Evolutionary conservation across 2,797 vertebrate genomes (phyloP).

Genomic region (Alcedo atthis): DNA sequence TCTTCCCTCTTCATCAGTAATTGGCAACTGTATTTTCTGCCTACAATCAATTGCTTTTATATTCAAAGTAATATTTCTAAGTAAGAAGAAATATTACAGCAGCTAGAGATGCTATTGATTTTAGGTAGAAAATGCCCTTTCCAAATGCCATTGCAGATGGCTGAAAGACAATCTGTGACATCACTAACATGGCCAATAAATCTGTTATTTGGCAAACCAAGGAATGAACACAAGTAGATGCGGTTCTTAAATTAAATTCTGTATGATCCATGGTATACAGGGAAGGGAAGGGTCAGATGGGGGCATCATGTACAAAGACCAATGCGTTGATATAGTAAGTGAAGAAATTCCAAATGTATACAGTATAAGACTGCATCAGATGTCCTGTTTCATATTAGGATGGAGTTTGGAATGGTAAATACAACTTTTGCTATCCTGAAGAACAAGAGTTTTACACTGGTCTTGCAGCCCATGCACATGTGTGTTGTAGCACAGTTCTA

Average conservation of each 20-base stretch:
- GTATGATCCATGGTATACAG: not conserved
- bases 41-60: constrained; percentile 74
- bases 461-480: not conserved
- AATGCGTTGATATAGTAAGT: not conserved
- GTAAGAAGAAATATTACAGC: constrained; percentile 55
- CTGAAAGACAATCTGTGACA: constrained; percentile 27
- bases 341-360: not conserved
- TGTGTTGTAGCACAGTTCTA: not conserved
- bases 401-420: not conserved
- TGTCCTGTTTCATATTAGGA: not conserved
- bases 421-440: not conserved
- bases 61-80: constrained; percentile 61
- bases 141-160: constrained; percentile 31
- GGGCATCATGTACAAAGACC: not conserved
- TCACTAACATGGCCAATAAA: constrained; percentile 3
- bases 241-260: not conserved
- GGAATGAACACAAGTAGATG: not conserved
- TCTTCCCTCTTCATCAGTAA: constrained; percentile 58
- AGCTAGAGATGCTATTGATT: constrained; percentile 65
- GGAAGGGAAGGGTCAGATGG: not conserved
- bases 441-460: not conserved
- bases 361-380: not conserved
- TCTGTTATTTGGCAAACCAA: constrained; percentile 16
- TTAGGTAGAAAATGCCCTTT: constrained; percentile 38
- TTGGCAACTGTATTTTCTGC: constrained; percentile 67